Conservation (phyloP, 2,888 invertebrate species). For the Agelastica alni region DNA sequence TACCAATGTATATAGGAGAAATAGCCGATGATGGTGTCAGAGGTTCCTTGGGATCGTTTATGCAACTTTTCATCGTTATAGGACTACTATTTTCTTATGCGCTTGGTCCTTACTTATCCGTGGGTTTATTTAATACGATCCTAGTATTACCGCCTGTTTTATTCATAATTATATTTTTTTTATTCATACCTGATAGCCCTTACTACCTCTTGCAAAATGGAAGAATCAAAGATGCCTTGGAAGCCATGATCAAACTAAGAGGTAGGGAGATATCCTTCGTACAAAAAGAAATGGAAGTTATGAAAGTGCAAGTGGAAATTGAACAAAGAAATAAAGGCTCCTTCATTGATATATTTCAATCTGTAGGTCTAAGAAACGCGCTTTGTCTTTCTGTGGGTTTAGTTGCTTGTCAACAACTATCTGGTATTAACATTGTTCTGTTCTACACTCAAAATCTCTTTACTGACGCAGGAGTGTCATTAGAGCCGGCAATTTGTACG, state of each 20-base stretch:
- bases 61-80: slow-evolving; percentile 72
- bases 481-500: slow-evolving; percentile 68
- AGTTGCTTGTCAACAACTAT: slow-evolving; percentile 80
- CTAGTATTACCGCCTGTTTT: slow-evolving; percentile 67
- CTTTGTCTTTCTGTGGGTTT: slow-evolving; percentile 74
- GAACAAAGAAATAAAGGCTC: slow-evolving; percentile 56
- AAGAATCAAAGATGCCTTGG: slow-evolving; percentile 58
- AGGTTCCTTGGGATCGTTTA: slow-evolving; percentile 80
- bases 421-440: slow-evolving; percentile 79
- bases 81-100: slow-evolving; percentile 74
- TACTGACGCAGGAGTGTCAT: slow-evolving; percentile 51
- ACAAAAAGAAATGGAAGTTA: slow-evolving; percentile 66
- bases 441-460: slow-evolving; percentile 79
- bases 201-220: slow-evolving; percentile 68
- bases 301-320: slow-evolving; percentile 61
- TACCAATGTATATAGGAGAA: slow-evolving; percentile 87
- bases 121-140: slow-evolving; percentile 67
- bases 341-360: slow-evolving; percentile 48
- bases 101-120: slow-evolving; percentile 74
- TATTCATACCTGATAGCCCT: slow-evolving; percentile 82
- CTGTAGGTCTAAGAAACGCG: slow-evolving; percentile 75
- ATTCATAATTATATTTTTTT: slow-evolving; percentile 66
- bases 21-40: slow-evolving; percentile 77
- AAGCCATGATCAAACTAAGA: slow-evolving; percentile 69
- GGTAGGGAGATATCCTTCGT: slow-evolving; percentile 67